Evolutionary conservation across 1,140 invertebrate genomes (phyloP), one percentile per base, ranked within the genome.

Genomic region (Ceratina japonica): DNA sequence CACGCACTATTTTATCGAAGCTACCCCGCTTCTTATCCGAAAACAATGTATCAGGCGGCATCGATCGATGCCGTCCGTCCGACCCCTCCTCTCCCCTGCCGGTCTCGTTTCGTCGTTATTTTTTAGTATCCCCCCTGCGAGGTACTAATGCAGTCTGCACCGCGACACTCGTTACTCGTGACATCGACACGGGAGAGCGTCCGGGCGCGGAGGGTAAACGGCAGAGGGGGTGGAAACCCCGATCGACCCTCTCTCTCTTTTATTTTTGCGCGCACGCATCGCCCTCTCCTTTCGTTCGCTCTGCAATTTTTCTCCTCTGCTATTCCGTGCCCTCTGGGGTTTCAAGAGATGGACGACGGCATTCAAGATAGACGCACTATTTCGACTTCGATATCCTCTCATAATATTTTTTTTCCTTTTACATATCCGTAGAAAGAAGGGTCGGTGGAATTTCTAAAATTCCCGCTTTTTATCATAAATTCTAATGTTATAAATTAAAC

Each of bases 111-210:
- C 58, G 51, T 66, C 22, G 56, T 80, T 80, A 74, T 72, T 65
- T 68, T 27, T 65, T 63, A 65, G 22, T 51, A 52, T 31, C 52
- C 64, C 8, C 52, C 58, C 37, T 7, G 37, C 37, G 10, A 44
- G 20, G 52, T 61, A 75, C 66, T 63, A 83, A 79, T 76, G 37
- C 72, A 80, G 77, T 68, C 72, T 65, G 72, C 61, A 51, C 70
- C 72, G 69, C 69, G 73, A 68, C 68, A 82, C 83, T 85, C 81
- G 78, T 85, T 85, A 80, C 64, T 58, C 58, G 61, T 61, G 81
- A 51, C 73, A 75, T 58, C 54, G 73, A 80, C 56, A 59, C 65
- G 52, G 62, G 68, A 52, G 51, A 71, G 51, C 64, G 54, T 27
- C 72, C 37, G 18, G 22, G 66, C 31, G 69, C 59, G 62, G 72